These are phyloP conservation scores for Euschistus heros DNA, from an alignment of 1,140 invertebrate genomes.

Conservation along the genomic window DNA sequence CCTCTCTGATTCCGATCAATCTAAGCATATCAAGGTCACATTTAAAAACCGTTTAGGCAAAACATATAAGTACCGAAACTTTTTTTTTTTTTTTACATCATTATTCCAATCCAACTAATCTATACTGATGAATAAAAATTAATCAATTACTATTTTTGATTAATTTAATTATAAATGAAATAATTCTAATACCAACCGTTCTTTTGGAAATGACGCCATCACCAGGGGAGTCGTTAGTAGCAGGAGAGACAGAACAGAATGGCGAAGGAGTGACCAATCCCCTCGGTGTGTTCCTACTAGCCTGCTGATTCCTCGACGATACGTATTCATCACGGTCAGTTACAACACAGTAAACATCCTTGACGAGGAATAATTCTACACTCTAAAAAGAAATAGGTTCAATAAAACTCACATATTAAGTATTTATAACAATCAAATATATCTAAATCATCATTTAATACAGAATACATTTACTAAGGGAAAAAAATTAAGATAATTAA, in stretches of 20 bases:
- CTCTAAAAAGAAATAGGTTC: conserved; percentile 35
- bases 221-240: conserved; percentile 23
- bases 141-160: no score
- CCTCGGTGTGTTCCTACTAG: conserved; percentile 36
- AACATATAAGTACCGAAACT: no score
- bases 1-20: no score
- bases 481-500: no score
- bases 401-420: neutral
- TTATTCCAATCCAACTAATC: no score
- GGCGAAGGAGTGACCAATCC: conserved; percentile 37
- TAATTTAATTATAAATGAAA: neutral
- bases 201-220: conserved; percentile 36
- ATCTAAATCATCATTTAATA: no score
- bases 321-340: conserved; percentile 42
- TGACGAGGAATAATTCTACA: conserved; percentile 46
- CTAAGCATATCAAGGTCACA: no score
- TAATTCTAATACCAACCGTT: conserved; percentile 35
- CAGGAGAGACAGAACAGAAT: conserved; percentile 37
- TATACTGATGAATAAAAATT: no score
- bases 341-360: conserved; percentile 44
- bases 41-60: no score
- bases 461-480: no score
- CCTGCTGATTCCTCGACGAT: conserved; percentile 36
- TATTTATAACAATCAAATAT: no score
- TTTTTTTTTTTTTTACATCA: no score